Evolutionary conservation across 2,888 invertebrate species (phyloP), one percentile per base, ranked within the genome.

Genomic region (Asteroscopus sphinx): DNA sequence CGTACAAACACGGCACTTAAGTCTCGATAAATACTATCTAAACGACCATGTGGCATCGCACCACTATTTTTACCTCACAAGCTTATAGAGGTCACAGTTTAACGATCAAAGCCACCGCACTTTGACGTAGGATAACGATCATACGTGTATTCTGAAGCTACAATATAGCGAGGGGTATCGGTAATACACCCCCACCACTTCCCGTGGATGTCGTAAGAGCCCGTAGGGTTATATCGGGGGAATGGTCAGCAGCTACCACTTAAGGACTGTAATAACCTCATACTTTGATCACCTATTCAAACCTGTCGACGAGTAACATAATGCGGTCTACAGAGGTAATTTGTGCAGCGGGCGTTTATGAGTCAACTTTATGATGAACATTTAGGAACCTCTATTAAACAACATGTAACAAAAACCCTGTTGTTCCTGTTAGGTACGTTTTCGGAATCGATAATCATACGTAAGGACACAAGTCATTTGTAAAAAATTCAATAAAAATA

Each of bases 101-200:
- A 69, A 69, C 69, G 74, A 64, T 64, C 57, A 62, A 76, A 76
- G 44, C 42, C 46, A 67, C 59, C 64, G 58, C 62, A 68, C 45
- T 65, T 63, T 59, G 58, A 72, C 45, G 59, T 65, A 44, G 64
- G 72, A 73, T 73, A 75, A 68, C 62, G 65, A 70, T 73, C 62
- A 42, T 44, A 49, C 47, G 41, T 42, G 39, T 54, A 61, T 70
- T 62, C 41, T 46, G 35, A 62, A 56, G 56, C 36, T 30, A 39
- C 48, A 45, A 52, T 52, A 47, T 12, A 44, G 54, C 32, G 28
- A 16, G 25, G 25, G 46, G 39, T 68, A 55, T 68, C 54, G 37
- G 42, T n/a, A 47, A 46, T 39, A 62, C 41, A 47, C 49, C 15
- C 21, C 35, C 28, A 47, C 39, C 41, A 17, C 42, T 49, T 54